Conservation (phyloP, 2,797 vertebrate species). For the Phrynocephalus forsythii region DNA sequence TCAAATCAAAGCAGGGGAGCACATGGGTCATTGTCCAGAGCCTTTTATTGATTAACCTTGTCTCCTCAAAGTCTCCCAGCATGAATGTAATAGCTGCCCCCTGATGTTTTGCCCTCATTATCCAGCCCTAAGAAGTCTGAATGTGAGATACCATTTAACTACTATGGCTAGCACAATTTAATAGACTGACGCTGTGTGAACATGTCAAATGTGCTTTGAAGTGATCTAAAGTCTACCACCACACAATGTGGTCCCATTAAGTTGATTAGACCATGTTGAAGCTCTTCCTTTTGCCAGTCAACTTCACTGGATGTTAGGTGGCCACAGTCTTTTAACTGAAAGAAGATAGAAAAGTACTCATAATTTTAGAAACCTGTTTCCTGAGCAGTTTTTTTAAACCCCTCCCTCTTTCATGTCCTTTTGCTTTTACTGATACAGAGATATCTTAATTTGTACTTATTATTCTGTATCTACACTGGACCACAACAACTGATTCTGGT, state of each 20-base stretch:
- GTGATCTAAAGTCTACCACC: not conserved
- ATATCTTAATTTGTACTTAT: not conserved
- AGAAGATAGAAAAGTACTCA: not conserved
- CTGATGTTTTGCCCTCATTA: not conserved
- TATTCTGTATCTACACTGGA: not conserved
- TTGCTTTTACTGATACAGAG: not conserved
- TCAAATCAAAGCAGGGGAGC: not conserved
- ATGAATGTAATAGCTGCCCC: not conserved
- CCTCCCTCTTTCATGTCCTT: not conserved
- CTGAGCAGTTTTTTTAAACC: not conserved
- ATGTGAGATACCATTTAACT: not conserved
- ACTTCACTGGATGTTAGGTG: not conserved
- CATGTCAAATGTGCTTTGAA: not conserved
- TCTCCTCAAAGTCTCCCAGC: not conserved
- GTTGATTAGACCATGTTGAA: not conserved
- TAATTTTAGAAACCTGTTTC: not conserved
- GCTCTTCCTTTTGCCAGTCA: not conserved
- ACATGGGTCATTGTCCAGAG: not conserved
- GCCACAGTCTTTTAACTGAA: not conserved
- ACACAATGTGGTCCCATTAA: not conserved
- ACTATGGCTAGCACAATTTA: not conserved
- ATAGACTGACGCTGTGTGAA: not conserved
- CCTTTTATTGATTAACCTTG: constrained; percentile 1
- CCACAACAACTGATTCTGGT: not conserved
- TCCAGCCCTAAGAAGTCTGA: not conserved